phyloP scores from a whole-genome alignment of 92 coral and sea anemone genomes.

The Palythoa grandis region DNA sequence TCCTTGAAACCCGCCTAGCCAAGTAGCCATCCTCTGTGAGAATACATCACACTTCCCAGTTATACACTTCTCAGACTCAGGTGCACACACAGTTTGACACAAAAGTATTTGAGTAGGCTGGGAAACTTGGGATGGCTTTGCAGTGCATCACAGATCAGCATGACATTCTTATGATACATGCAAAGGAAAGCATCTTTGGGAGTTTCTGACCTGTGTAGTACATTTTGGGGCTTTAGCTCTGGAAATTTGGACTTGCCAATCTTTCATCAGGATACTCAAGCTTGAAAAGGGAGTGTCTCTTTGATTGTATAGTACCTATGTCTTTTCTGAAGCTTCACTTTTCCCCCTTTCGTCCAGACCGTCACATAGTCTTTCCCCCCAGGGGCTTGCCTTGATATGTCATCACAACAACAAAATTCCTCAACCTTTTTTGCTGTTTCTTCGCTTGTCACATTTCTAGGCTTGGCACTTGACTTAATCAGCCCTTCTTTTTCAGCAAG shows the following conservation, averaged over 20 bases:
- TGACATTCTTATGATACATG: constrained; percentile 56
- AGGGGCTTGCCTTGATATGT: constrained; percentile 61
- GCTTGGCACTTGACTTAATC: constrained; percentile 55
- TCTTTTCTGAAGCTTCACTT: constrained; percentile 62
- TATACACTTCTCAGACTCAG: constrained; percentile 44
- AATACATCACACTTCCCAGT: constrained; percentile 37
- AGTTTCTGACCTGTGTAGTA: constrained; percentile 62
- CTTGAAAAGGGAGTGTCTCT: constrained; percentile 64
- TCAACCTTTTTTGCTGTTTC: constrained; percentile 52
- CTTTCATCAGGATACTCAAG: constrained; percentile 59
- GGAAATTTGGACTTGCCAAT: constrained; percentile 62
- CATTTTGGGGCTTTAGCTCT: constrained; percentile 60
- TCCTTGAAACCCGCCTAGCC: constrained; percentile 50
- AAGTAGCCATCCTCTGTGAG: constrained; percentile 47
- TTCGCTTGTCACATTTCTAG: constrained; percentile 51
- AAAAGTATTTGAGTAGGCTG: constrained; percentile 54
- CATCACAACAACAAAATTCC: constrained; percentile 41
- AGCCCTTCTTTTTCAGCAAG: constrained; percentile 58
- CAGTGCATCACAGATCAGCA: constrained; percentile 54
- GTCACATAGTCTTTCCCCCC: constrained; percentile 56
- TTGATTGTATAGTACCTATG: constrained; percentile 53
- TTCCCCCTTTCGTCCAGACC: constrained; percentile 54
- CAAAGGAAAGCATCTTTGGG: constrained; percentile 66
- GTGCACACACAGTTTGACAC: constrained; percentile 56
- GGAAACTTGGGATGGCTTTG: constrained; percentile 55